Conservation (phyloP, 2,888 invertebrate genomes). For the Melanophora roralis region DNA sequence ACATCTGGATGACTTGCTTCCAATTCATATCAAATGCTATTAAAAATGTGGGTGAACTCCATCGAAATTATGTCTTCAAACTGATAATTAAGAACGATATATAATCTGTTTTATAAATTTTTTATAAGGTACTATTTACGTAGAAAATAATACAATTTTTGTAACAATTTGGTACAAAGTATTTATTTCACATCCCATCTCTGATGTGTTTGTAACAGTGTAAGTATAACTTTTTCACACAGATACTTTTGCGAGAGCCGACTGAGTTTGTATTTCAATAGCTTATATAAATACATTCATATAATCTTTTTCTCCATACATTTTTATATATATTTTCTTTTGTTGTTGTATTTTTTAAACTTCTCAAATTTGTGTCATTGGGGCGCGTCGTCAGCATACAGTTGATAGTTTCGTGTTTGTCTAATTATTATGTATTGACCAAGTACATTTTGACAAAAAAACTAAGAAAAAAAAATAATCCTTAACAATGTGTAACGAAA, state of each 20-base stretch:
- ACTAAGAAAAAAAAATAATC: neutral
- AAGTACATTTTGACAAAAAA: conserved; percentile 61
- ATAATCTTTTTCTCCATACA: neutral
- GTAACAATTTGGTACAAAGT: neutral
- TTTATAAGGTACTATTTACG: neutral
- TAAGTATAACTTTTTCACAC: neutral
- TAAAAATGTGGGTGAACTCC: no score
- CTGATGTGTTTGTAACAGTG: neutral
- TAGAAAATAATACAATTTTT: neutral
- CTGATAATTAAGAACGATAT: no score
- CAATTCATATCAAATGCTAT: no score
- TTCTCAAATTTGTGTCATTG: conserved; percentile 71
- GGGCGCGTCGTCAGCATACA: conserved; percentile 66
- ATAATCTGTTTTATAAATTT: neutral
- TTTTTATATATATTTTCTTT: neutral
- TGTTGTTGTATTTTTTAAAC: conserved; percentile 22
- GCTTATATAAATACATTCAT: neutral
- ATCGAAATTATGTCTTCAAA: no score
- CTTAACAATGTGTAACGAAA: neutral
- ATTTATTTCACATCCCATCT: neutral
- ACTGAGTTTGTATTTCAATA: neutral
- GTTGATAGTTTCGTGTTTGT: conserved; percentile 63
- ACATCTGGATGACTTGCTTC: no score
- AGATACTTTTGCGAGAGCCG: neutral
- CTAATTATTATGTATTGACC: conserved; percentile 70